Conservation (phyloP, 2,113 vertebrate genomes). For the Microtus richardsoni region DNA sequence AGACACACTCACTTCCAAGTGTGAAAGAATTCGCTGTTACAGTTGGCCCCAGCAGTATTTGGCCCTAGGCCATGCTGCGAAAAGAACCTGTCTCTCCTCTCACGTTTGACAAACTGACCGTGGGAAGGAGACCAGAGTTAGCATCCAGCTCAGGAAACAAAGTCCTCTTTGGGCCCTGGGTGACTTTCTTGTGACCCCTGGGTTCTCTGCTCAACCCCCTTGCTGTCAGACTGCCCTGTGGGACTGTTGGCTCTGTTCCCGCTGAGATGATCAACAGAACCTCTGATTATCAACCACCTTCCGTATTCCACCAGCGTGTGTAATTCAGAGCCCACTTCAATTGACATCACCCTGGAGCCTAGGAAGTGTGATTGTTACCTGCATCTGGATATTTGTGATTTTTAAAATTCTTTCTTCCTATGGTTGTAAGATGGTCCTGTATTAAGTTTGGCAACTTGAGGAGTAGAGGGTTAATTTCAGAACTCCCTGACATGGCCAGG, state of each 20-base stretch:
- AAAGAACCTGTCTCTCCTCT: neutral
- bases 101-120: constrained; percentile 36
- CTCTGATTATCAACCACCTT: neutral
- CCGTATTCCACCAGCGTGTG: neutral
- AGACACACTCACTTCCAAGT: neutral
- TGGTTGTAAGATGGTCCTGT: neutral
- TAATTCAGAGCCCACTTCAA: constrained; percentile 47
- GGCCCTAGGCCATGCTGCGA: neutral
- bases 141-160: neutral
- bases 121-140: neutral
- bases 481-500: neutral
- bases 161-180: constrained; percentile 26
- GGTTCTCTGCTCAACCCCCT: neutral
- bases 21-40: neutral
- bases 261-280: neutral
- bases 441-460: constrained; percentile 37
- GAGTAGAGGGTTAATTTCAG: constrained; percentile 32
- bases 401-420: neutral
- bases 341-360: constrained; percentile 4
- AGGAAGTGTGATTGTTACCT: neutral
- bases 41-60: neutral
- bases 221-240: neutral
- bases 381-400: constrained; percentile 38
- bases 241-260: constrained; percentile 51
- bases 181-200: constrained; percentile 57